Percentiles rank a stretch among this genome's conserved stretches.
phyloP scores from a whole-genome alignment of 2,113 vertebrate genomes.

The Leptocoma aspasia region DNA sequence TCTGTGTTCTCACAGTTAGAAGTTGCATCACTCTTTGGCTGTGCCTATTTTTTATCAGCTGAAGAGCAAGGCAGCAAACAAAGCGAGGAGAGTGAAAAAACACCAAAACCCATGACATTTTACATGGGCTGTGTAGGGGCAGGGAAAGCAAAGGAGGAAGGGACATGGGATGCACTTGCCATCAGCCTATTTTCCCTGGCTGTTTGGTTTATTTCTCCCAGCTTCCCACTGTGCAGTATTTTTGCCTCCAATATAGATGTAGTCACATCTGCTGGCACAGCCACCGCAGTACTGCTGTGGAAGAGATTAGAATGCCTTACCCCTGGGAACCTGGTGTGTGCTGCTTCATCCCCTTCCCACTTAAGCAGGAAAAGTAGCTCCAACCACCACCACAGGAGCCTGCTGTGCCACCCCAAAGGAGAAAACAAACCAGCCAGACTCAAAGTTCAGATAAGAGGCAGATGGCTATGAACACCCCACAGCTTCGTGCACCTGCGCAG shows the following conservation, averaged over 20 bases:
- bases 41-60: background rate
- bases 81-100: background rate
- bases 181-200: background rate
- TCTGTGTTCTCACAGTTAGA: background rate
- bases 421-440: background rate
- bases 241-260: background rate
- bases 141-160: background rate
- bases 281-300: background rate
- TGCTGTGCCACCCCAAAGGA: background rate
- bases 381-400: background rate
- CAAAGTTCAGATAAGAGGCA: background rate
- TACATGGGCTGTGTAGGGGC: background rate
- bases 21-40: constrained; percentile 25
- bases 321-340: background rate
- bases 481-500: background rate
- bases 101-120: background rate
- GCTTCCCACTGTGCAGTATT: background rate
- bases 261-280: background rate
- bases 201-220: background rate
- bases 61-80: background rate
- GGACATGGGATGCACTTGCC: background rate
- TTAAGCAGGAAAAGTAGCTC: background rate
- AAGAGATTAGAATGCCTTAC: background rate
- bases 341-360: background rate
- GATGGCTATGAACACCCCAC: rapidly evolving